Percentiles rank a stretch among this genome's conserved stretches.
Evolutionary conservation across 2,888 invertebrate genomes (phyloP).

Genomic region (Tiliacea citrago): DNA sequence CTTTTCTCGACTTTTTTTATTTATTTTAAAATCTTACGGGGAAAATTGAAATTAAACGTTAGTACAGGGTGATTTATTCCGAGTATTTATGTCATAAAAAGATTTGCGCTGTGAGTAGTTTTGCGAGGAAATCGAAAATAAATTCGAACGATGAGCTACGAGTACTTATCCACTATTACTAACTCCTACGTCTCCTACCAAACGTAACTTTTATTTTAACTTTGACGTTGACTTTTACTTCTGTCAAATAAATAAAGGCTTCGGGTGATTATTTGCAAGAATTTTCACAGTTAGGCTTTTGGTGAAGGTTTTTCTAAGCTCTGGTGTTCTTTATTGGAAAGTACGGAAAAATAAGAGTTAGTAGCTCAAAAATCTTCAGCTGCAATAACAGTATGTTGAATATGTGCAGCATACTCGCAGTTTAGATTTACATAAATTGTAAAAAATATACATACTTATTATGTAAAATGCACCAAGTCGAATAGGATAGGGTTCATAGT

Average conservation of each 20-base stretch:
- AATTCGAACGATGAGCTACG: background rate
- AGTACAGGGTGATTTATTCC: background rate
- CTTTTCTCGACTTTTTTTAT: background rate
- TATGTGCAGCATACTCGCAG: background rate
- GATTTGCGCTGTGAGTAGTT: background rate
- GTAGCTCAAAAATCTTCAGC: background rate
- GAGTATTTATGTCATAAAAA: too few relatives aligned
- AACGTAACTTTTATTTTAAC: slow-evolving; percentile 27
- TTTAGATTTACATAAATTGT: background rate
- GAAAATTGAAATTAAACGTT: background rate
- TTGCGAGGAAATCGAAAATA: background rate
- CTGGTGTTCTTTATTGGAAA: background rate
- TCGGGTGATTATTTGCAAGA: background rate
- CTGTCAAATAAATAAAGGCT: slow-evolving; percentile 1
- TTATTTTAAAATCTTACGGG: background rate
- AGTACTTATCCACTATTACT: background rate
- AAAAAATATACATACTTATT: background rate
- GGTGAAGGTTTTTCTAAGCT: background rate
- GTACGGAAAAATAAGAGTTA: background rate
- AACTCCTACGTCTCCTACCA: background rate
- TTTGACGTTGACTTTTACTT: slow-evolving; percentile 34
- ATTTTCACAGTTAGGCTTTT: background rate
- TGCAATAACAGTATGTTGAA: background rate
- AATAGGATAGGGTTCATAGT: background rate
- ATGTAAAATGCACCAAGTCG: background rate